phyloP scores from a whole-genome alignment of 2,888 invertebrate genomes.

The Chaetogeoica ovagalla region DNA sequence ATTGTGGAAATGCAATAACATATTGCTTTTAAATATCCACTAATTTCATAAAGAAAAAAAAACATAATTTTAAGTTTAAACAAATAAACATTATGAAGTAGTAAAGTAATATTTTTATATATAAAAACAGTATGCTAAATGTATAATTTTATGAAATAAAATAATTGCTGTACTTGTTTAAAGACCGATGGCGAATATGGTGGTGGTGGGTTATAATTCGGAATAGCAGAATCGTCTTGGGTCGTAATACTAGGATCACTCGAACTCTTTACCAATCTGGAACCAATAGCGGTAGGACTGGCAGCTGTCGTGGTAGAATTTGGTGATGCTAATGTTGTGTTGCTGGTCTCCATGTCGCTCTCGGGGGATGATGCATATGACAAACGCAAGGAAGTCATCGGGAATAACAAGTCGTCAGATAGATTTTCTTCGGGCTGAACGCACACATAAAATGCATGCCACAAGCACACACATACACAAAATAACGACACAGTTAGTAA shows the following conservation, averaged over 20 bases:
- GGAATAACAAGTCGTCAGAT: slow-evolving; percentile 98
- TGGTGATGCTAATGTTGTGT: slow-evolving; percentile 55
- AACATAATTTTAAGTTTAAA: neutral
- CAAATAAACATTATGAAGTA: neutral
- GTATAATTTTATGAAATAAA: neutral
- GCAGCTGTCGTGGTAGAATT: slow-evolving; percentile 54
- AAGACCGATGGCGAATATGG: slow-evolving; percentile 71
- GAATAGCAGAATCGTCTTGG: slow-evolving; percentile 71
- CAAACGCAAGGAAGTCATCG: slow-evolving; percentile 91
- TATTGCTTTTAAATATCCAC: too few relatives aligned
- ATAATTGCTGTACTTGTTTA: slow-evolving; percentile 57
- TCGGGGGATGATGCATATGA: slow-evolving; percentile 96
- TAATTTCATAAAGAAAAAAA: too few relatives aligned
- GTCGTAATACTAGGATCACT: slow-evolving; percentile 95
- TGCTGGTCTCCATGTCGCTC: slow-evolving; percentile 87
- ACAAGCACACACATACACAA: slow-evolving; percentile 54
- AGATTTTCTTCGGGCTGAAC: slow-evolving; percentile 90
- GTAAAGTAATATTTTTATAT: too few relatives aligned
- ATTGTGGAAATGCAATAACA: too few relatives aligned
- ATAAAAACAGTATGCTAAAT: too few relatives aligned
- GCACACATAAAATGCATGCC: slow-evolving; percentile 54
- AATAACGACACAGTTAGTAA: slow-evolving; percentile 55
- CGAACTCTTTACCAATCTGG: slow-evolving; percentile 72
- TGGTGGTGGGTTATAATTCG: slow-evolving; percentile 69
- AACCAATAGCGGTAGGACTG: slow-evolving; percentile 55